Conservation (phyloP, 2,113 vertebrate genomes). For the Macrotus californicus region DNA sequence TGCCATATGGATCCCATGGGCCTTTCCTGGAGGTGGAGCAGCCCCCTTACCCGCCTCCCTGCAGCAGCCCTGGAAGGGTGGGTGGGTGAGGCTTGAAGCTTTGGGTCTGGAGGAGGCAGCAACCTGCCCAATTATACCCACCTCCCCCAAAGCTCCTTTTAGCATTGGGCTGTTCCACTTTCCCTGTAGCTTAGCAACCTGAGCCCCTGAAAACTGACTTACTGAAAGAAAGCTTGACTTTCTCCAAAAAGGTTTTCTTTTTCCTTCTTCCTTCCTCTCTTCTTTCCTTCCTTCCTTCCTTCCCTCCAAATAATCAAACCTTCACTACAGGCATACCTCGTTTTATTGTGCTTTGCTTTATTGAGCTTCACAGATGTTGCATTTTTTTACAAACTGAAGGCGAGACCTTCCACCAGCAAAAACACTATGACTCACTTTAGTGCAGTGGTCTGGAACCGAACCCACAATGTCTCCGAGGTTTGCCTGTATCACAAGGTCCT, state of each 20-base stretch:
- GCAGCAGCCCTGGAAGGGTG: not conserved
- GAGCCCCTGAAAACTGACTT: slow-evolving; percentile 31
- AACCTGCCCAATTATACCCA: not conserved
- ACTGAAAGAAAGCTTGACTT: slow-evolving; percentile 32
- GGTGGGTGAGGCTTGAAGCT: not conserved
- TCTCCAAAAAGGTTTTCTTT: slow-evolving; percentile 23
- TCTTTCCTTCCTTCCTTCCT: not conserved
- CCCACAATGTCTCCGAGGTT: no score
- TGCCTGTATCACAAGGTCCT: not conserved
- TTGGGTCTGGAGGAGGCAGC: slow-evolving; percentile 9
- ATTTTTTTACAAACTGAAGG: not conserved
- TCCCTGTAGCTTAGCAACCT: slow-evolving; percentile 54
- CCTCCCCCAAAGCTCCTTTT: slow-evolving; percentile 52
- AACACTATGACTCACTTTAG: not conserved
- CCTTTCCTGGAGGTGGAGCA: not conserved
- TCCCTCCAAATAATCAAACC: not conserved
- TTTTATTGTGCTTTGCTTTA: not conserved
- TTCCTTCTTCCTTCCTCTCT: not conserved
- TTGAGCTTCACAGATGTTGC: not conserved
- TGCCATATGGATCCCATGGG: not conserved
- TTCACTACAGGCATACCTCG: not conserved
- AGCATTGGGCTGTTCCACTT: slow-evolving; percentile 33
- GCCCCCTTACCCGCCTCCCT: no score
- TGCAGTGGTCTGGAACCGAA: not conserved
- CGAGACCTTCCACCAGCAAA: not conserved